Conservation (phyloP, 2,113 vertebrate species). For the Aptenodytes patagonicus region DNA sequence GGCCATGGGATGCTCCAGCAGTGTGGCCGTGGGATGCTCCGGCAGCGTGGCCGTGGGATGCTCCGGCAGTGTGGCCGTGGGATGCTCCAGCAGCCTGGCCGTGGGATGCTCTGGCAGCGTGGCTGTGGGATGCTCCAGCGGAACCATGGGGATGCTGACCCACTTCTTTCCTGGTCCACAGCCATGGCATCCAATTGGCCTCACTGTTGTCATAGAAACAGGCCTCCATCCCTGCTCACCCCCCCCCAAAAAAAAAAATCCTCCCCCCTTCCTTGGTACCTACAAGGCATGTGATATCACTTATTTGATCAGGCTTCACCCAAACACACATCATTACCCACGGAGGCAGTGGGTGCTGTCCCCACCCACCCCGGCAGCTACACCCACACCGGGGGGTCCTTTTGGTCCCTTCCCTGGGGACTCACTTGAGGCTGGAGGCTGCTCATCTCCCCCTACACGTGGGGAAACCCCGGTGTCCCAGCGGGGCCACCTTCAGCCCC, state of each 20-base stretch:
- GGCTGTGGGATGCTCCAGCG: no score
- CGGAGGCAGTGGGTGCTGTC: not conserved
- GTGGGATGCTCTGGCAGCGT: not conserved
- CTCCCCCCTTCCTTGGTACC: not conserved
- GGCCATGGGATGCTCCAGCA: not conserved
- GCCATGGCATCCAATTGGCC: rapidly evolving
- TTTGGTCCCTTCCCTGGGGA: not conserved
- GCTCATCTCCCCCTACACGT: rapidly evolving
- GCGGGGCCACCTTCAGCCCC: no score
- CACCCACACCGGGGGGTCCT: not conserved
- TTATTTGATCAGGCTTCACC: no score
- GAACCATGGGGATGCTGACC: not conserved
- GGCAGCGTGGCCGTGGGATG: not conserved
- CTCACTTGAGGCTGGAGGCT: rapidly evolving
- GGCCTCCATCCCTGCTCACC: not conserved
- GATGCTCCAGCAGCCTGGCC: not conserved
- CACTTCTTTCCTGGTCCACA: not conserved
- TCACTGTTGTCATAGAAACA: not conserved
- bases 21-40: not conserved
- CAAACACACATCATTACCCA: not conserved
- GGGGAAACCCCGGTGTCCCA: not conserved
- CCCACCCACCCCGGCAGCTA: rapidly evolving
- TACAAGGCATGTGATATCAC: not conserved
- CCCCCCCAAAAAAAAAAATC: no score
- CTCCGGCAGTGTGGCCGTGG: not conserved